Evolutionary conservation across 2,888 invertebrate genomes (phyloP), one percentile per base, ranked within the genome.

Genomic region (Eupithecia centaureata): DNA sequence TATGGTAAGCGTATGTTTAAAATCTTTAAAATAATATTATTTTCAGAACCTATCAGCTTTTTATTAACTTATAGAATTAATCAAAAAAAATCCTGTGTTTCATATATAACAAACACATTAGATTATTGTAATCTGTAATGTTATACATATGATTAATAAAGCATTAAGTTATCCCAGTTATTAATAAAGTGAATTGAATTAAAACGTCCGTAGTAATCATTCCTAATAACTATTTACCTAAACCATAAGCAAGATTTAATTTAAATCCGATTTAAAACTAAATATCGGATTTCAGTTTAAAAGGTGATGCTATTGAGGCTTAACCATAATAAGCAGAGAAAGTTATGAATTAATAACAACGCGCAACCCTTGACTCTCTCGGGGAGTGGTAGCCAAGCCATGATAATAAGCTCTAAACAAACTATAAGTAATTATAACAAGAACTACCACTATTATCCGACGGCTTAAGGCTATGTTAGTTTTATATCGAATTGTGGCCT

Each of bases 371-470:
- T 77, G 74, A 76, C 78, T 86, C 91, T 83, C 86, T 61, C 62
- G 86, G 88, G 90, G 86, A 82, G 80, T 82, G 83, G 85, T 85
- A 83, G 85, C 81, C 85, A 83, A 77, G 81, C 80, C 77, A 78
- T 89, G 87, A 89, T 89, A 89, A 89, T 87, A 90, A 86, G 86
- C 85, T 86, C 85, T 82, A 84, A 90, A 90, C 88, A 89, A 92
- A 90, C 88, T 89, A 86, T 86, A 87, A 89, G 87, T 89, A 91
- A 91, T 91, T 90, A 92, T 81, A 87, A 84, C 86, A 85, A 85
- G 86, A 89, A 88, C 87, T 87, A 87, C 85, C 78, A 79, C 85
- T 83, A 89, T 87, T 87, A 88, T 82, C 85, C 81, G 90, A 89
- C 85, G 88, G 86, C 87, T 88, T 79, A 83, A 86, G 85, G 85